phyloP scores from a whole-genome alignment of 2,888 invertebrate species.

The Ophraella communa region DNA sequence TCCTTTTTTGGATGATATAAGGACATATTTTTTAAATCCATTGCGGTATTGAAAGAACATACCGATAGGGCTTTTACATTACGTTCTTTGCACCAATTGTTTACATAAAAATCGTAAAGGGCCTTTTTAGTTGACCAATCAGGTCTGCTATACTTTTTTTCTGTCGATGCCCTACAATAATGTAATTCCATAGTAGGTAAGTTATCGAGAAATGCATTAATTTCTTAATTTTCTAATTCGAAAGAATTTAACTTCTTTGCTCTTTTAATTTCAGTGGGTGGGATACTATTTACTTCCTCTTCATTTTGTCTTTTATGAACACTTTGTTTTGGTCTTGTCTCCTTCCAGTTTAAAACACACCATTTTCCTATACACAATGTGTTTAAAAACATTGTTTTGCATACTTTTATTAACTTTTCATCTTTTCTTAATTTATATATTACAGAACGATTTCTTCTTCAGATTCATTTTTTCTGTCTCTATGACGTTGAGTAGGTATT shows the following conservation, averaged over 20 bases:
- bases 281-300: constrained; percentile 2
- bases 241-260: background rate
- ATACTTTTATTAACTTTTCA: constrained; percentile 17
- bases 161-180: constrained; percentile 26
- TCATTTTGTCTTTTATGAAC: background rate
- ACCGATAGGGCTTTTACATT: constrained; percentile 11
- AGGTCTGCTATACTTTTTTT: constrained; percentile 27
- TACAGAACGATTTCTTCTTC: background rate
- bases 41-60: constrained; percentile 21
- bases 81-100: constrained; percentile 17
- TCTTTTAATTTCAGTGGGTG: background rate
- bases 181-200: constrained; percentile 25
- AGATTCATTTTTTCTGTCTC: constrained; percentile 7
- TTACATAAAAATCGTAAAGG: constrained; percentile 24
- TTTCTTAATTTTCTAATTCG: background rate
- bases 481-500: background rate
- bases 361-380: constrained; percentile 2
- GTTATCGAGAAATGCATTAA: background rate
- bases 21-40: constrained; percentile 23
- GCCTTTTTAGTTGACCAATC: constrained; percentile 27
- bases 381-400: constrained; percentile 25
- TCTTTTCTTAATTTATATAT: background rate
- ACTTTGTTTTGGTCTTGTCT: background rate
- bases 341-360: constrained; percentile 4
- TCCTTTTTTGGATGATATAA: constrained; percentile 31